Evolutionary conservation across 2,888 invertebrate species (phyloP).

Genomic region (Heterodera filipjevi): DNA sequence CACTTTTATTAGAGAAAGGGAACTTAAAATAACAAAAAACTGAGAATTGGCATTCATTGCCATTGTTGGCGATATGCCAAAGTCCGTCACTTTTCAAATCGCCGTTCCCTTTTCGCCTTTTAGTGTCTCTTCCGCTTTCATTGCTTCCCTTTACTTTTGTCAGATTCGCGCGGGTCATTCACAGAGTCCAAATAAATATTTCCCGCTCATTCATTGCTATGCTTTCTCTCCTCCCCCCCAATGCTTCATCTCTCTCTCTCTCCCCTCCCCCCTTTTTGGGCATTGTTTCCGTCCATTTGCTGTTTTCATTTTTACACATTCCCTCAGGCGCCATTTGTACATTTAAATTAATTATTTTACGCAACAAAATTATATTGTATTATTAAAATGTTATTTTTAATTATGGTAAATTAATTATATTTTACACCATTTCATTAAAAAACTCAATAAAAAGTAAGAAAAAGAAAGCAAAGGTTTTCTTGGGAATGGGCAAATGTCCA

Average conservation of each 20-base stretch:
- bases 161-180: conserved; percentile 6
- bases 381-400: background rate
- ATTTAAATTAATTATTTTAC: background rate
- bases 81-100: background rate
- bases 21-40: too few relatives aligned
- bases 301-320: background rate
- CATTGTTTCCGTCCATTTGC: background rate
- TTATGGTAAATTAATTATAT: background rate
- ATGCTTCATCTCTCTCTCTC: background rate
- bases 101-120: background rate
- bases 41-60: too few relatives aligned
- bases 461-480: too few relatives aligned
- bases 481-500: too few relatives aligned
- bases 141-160: background rate
- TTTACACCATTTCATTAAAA: background rate
- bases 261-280: background rate
- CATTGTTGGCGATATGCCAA: background rate
- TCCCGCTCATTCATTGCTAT: background rate
- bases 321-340: background rate
- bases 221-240: too few relatives aligned
- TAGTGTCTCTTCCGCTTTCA: background rate
- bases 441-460: too few relatives aligned
- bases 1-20: too few relatives aligned
- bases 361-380: background rate
- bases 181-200: background rate